Evolutionary conservation across 2,113 vertebrate species (phyloP).

Genomic region (Sphyrna mokarran): DNA sequence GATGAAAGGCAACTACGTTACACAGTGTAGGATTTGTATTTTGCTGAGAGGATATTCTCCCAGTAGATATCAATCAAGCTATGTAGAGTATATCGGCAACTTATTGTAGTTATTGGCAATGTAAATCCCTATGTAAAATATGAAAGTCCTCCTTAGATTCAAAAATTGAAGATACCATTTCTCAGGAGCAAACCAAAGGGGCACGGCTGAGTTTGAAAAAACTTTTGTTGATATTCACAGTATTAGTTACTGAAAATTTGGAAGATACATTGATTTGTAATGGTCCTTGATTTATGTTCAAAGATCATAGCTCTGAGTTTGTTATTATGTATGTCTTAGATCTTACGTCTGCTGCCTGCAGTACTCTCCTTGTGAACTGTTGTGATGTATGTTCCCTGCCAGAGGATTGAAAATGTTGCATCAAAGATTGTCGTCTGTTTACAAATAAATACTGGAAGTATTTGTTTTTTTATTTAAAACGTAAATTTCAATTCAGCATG

Average conservation of each 20-base stretch:
- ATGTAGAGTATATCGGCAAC: background rate
- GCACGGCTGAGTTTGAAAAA: background rate
- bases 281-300: background rate
- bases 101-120: background rate
- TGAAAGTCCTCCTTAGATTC: background rate
- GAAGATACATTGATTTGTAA: background rate
- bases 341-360: background rate
- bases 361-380: background rate
- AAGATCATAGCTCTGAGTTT: no score
- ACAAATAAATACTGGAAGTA: background rate
- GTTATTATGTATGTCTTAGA: background rate
- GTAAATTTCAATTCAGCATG: background rate
- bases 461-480: no score
- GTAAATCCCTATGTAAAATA: background rate
- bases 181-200: background rate
- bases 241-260: background rate
- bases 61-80: background rate
- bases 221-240: background rate
- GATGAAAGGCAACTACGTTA: background rate
- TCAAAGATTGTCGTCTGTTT: background rate
- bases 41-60: background rate
- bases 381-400: background rate
- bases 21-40: background rate
- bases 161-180: background rate
- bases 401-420: background rate